Evolutionary conservation across 2,888 invertebrate genomes (phyloP).

Genomic region (Heteromyza rotundicornis): DNA sequence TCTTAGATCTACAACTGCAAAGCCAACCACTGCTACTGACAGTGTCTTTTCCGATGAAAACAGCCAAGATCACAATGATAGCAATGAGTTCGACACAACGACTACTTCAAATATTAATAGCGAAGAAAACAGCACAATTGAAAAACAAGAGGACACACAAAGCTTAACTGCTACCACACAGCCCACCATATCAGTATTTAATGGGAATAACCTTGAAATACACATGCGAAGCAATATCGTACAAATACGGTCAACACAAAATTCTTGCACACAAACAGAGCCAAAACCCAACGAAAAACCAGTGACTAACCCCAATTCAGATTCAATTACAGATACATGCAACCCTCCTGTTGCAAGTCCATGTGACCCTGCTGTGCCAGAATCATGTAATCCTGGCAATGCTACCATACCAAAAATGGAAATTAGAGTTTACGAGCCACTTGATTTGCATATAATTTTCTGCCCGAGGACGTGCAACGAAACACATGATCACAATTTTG

Average conservation of each 20-base stretch:
- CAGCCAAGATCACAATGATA: background rate
- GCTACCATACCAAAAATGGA: conserved; percentile 47
- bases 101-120: conserved; percentile 2
- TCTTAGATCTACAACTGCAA: background rate
- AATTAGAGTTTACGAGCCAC: conserved; percentile 45
- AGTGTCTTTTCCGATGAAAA: too few relatives aligned
- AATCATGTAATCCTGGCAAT: conserved; percentile 16
- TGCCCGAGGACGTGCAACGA: conserved; percentile 46
- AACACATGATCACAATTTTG: conserved; percentile 47
- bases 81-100: conserved; percentile 2
- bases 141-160: too few relatives aligned
- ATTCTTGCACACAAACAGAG: conserved; percentile 33
- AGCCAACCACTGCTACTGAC: background rate
- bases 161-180: conserved; percentile 6
- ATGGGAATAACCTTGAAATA: background rate
- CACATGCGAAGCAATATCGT: background rate
- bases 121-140: conserved; percentile 14
- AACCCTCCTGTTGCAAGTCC: conserved; percentile 11
- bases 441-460: conserved; percentile 50
- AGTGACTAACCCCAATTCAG: conserved; percentile 46
- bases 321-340: background rate
- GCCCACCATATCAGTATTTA: background rate
- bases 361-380: conserved; percentile 32
- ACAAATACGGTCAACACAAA: conserved; percentile 32
- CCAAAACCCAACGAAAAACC: conserved; percentile 29